Percentiles rank a stretch among this genome's conserved stretches.
These are phyloP conservation scores for Notoglanidium macrostoma DNA, from an alignment of 2,797 vertebrate genomes.

Conservation along the genomic window DNA sequence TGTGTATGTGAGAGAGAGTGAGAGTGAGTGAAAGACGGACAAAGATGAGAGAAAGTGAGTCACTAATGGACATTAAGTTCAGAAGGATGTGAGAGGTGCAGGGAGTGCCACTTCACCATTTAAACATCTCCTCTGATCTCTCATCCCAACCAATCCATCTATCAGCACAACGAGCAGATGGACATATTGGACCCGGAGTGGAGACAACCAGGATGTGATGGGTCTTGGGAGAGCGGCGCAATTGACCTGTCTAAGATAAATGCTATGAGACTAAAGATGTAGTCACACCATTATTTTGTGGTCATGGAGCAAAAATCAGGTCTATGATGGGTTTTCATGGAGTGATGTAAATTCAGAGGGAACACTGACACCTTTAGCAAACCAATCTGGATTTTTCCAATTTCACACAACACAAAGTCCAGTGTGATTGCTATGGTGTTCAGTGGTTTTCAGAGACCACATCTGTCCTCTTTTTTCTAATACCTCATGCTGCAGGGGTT, in stretches of 20 bases:
- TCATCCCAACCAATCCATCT: slow-evolving; percentile 39
- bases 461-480: neutral
- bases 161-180: slow-evolving; percentile 36
- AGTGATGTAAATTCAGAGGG: neutral
- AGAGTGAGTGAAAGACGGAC: neutral
- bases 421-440: neutral
- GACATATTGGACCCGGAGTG: slow-evolving; percentile 29
- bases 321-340: neutral
- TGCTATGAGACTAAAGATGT: slow-evolving; percentile 3
- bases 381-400: neutral
- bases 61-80: slow-evolving; percentile 38
- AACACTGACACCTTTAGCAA: neutral
- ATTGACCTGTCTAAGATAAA: neutral
- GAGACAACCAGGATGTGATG: slow-evolving; percentile 27
- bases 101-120: slow-evolving; percentile 26
- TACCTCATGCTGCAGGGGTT: neutral
- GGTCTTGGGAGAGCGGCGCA: neutral
- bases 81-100: slow-evolving; percentile 28
- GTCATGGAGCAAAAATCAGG: neutral
- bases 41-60: neutral
- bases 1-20: neutral
- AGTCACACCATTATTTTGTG: neutral
- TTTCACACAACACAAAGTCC: too few species aligned
- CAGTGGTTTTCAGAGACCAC: neutral
- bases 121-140: slow-evolving; percentile 41